Percentiles rank a stretch among this genome's conserved stretches.
phyloP scores from a whole-genome alignment of 2,888 invertebrate species.

The Sminthurinus aureus region DNA sequence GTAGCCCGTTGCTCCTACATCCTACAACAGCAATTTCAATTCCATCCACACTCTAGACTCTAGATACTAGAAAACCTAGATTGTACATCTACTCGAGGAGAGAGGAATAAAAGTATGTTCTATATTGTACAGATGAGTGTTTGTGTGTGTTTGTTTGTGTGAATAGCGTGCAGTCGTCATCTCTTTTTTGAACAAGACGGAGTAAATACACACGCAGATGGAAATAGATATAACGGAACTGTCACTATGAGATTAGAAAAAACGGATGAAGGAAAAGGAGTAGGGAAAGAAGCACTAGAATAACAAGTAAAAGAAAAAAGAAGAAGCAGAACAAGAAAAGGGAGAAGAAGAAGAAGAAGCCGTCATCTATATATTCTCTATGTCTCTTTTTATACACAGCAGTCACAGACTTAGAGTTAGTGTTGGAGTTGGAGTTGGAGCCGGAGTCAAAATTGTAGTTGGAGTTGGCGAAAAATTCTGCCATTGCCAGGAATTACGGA shows the following conservation, averaged over 20 bases:
- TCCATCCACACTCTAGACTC: background rate
- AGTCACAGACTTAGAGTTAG: background rate
- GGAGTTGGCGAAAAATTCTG: background rate
- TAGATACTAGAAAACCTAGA: background rate
- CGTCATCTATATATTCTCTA: background rate
- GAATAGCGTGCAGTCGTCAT: too few species aligned
- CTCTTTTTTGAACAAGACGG: too few species aligned
- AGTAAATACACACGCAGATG: background rate
- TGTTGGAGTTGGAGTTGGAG: background rate
- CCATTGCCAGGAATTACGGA: background rate
- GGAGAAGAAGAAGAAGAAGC: background rate
- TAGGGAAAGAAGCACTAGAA: background rate
- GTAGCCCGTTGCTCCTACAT: too few species aligned
- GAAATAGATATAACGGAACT: background rate
- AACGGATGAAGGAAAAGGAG: background rate
- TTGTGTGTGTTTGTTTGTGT: too few species aligned
- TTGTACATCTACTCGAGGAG: background rate
- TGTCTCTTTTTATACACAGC: background rate
- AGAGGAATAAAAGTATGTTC: background rate
- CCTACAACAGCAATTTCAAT: background rate
- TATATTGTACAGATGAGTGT: background rate
- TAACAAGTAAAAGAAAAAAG: background rate
- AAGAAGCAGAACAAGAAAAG: background rate
- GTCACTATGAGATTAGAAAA: conserved; percentile 1
- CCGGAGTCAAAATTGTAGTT: background rate